Base-by-base conservation (phyloP, 2,113 vertebrate species). In the Tachuris rubrigastra region DNA sequence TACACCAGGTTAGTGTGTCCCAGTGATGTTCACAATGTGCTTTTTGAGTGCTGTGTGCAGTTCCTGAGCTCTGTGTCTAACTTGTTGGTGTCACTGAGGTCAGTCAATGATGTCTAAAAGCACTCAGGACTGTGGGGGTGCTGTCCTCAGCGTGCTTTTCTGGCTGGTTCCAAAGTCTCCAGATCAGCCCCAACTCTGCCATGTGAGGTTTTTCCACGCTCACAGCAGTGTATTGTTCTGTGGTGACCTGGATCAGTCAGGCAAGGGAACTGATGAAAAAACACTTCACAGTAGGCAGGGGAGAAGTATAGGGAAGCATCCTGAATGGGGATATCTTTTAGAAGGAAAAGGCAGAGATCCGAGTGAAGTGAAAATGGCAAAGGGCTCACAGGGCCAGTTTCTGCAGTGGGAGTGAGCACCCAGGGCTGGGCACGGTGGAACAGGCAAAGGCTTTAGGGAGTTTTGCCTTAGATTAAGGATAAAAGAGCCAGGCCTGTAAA, bases 131-230 rank as follows among this genome's bases (percentile, higher is more conserved):
- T 7, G 14, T 4, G 19, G 24, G 24, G 37, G 9, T 68, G 49
- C 37, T 0, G 0, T 47, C 42, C 65, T 69, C 2, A 6, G 67
- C 0, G 0, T 12, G n/a, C 67, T 53, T 23, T 42, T 78, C 44
- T 22, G 19, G 8, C 4, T 0, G n/a, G 23, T 33, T 50, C 9
- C 0, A 4, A 21, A 33, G 35, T 16, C 20, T 42, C 67, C 23
- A 18, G 67, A 8, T n/a, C 55, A 63, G 27, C 16, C 10, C 18
- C 49, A 50, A 8, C 79, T 67, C 55, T 0, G 0, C 3, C 23
- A 1, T 1, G 5, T 37, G 20, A 25, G 9, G 4, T 2, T 55
- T 72, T 74, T 24, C 39, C 35, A 9, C 4, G 1, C 27, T 22
- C 9, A 3, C 22, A 47, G 60, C 31, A 58, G 52, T 27, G 2